Base-by-base conservation (phyloP, 2,797 vertebrate genomes). In the Syndactyla subalaris region DNA sequence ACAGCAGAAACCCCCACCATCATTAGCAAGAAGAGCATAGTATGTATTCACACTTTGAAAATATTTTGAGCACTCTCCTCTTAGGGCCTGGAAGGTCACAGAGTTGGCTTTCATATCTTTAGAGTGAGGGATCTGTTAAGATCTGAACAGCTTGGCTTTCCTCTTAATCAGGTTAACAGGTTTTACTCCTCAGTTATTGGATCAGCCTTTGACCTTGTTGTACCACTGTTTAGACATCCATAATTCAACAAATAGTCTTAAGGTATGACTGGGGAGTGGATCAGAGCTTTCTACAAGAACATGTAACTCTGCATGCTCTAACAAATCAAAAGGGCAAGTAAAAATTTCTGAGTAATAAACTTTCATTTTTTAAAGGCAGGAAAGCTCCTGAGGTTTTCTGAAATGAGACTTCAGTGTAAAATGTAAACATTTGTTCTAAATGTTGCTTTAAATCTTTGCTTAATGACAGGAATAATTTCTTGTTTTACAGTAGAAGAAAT, bases 161-260 rank as follows among this genome's bases (percentile, higher is more conserved):
- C 29, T 85, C 49, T 51, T 97, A 96, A 96, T 96, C 95, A 91
- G 74, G 61, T 96, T 95, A 97, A 92, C 61, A 59, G 93, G 74
- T 92, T 91, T 96, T 97, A 94, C 41, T 66, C 26, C 34, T 80
- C 52, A 49, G 49, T 87, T 92, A 96, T 75, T 88, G 87, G 95
- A 95, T 96, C 92, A 92, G 87, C 59, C 58, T 70, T 65, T 93
- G 93, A 95, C 92, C 90, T 96, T 36, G 32, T 26, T 86, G 38
- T 73, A 63, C 58, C 19, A n/a, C 75, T 34, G 74, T 89, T 93
- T 91, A 83, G 38, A 76, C 73, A 70, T 48, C 48, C 70, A 38
- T 82, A 91, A 92, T 59, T 86, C 76, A 93, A 76, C 67, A 86
- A 84, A 92, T 17, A 88, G 46, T 66, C 58, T 71, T 72, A 91